These are phyloP conservation scores for Cryptomyrus ogoouensis DNA, from an alignment of 2,113 vertebrate species.

Conservation along the genomic window DNA sequence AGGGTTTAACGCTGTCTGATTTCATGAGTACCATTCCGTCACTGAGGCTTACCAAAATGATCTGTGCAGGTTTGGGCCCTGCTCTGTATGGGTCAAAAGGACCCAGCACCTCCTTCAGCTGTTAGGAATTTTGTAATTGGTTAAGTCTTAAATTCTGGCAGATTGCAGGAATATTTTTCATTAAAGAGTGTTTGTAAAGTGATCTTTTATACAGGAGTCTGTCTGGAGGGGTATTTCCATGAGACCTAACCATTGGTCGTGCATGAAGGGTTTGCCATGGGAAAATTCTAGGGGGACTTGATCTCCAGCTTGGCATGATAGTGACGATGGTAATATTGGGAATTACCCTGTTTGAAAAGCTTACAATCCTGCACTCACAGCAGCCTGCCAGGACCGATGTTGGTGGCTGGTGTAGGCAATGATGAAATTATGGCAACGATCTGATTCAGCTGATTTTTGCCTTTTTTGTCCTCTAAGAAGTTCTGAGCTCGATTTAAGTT, in stretches of 20 bases:
- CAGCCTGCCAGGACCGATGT: not conserved
- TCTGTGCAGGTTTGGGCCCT: not conserved
- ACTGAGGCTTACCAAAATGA: not conserved
- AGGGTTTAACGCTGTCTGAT: not conserved
- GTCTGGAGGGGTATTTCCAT: not conserved
- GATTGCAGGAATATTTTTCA: no score
- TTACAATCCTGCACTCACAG: not conserved
- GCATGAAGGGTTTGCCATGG: not conserved
- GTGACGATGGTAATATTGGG: not conserved
- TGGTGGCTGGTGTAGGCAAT: not conserved
- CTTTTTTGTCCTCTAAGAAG: conserved; percentile 25
- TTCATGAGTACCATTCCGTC: not conserved
- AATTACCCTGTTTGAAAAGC: not conserved
- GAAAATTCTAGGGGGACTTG: not conserved
- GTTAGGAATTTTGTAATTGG: not conserved
- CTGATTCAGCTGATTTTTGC: conserved; percentile 15
- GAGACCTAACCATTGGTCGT: not conserved
- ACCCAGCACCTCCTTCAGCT: not conserved
- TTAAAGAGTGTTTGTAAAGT: not conserved
- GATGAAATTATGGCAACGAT: conserved; percentile 29
- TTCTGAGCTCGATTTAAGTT: conserved; percentile 20
- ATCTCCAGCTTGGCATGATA: not conserved
- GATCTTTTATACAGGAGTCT: not conserved
- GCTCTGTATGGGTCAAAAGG: not conserved
- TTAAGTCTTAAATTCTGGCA: not conserved